Evolutionary conservation across 2,113 vertebrate genomes (phyloP).

Genomic region (Saguinus midas): DNA sequence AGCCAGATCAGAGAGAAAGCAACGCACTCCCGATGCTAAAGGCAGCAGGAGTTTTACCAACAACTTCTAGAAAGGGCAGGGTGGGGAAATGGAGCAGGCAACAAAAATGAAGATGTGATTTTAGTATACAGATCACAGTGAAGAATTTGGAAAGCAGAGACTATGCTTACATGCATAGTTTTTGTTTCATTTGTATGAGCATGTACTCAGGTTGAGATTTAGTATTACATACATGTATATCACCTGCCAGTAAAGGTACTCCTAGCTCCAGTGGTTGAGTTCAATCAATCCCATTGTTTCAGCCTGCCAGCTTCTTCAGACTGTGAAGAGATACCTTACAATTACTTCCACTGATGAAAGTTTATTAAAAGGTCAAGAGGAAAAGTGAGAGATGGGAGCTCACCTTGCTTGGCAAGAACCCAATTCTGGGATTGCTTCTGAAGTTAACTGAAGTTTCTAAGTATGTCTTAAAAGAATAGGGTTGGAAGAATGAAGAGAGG

Average conservation of each 20-base stretch:
- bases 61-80: background rate
- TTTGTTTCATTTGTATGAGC: background rate
- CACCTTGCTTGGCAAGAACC: background rate
- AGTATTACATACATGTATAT: too few relatives aligned
- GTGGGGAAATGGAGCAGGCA: background rate
- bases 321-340: background rate
- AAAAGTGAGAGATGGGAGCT: background rate
- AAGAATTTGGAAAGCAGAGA: background rate
- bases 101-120: background rate
- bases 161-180: background rate
- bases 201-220: background rate
- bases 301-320: background rate
- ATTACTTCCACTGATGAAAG: background rate
- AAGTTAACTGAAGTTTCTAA: background rate
- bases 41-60: background rate
- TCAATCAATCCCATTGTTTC: background rate
- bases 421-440: background rate
- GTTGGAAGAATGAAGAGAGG: background rate
- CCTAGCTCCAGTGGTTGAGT: background rate
- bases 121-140: background rate
- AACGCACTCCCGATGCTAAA: too few relatives aligned
- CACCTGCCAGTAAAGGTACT: background rate
- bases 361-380: background rate
- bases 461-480: background rate
- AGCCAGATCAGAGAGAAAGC: background rate